Base-by-base conservation (phyloP, 2,113 vertebrate species). In the Plectropomus leopardus region DNA sequence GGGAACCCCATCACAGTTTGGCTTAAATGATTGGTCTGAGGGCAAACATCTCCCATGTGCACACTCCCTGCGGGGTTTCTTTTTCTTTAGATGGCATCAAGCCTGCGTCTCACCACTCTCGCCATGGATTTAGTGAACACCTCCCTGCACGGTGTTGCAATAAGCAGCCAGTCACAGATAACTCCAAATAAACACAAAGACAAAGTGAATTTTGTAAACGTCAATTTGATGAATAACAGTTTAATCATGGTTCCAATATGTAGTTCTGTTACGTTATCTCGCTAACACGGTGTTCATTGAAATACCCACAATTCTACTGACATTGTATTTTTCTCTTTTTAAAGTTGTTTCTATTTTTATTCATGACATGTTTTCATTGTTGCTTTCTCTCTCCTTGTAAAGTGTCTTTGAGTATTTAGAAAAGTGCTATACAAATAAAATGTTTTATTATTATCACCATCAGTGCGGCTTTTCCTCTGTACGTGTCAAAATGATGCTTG, bases 331-430 rank as follows among this genome's bases (percentile, higher is more conserved):
- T 86, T 86, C 86, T 88, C 76, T 88, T 92, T 92, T 92, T 78
- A 92, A 94, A 89, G 80, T 91, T 76, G 86, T 92, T 91, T 92
- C 85, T 92, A 89, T 93, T 93, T 93, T 93, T 94, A 92, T 92
- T 91, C 92, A 91, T 88, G 73, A 89, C 72, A 84, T 87, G 83
- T 94, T 92, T 91, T 92, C 87, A 85, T 91, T 45, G 92, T 92
- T 93, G 86, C 88, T 91, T 92, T 92, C 75, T 90, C 78, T 89
- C 85, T 93, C 89, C 90, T 91, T 94, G 92, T 94, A 92, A 94
- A 93, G 93, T 94, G 93, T 94, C 90, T 92, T 93, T 94, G 91
- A 93, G 93, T 94, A 94, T 94, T 94, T 93, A 93, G 92, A 91
- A 90, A 94, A 93, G 90, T 92, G 89, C 91, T 94, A 93, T 94